Evolutionary conservation across 1,140 invertebrate genomes (phyloP).

Genomic region (Brachionus plicatilis): DNA sequence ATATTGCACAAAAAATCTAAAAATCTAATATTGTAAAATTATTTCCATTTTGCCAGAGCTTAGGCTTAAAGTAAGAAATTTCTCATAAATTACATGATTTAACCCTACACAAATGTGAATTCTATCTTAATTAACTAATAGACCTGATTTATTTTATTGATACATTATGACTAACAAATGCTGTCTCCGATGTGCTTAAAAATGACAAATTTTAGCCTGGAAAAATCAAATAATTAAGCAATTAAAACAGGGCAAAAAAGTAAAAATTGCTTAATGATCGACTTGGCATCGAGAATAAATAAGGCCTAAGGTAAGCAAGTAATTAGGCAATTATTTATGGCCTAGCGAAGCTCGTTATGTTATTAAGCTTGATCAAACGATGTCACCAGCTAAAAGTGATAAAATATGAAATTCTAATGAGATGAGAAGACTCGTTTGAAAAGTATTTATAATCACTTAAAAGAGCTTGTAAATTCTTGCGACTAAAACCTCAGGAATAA

Average conservation of each 20-base stretch:
- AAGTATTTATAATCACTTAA: constrained; percentile 17
- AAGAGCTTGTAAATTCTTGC: background rate
- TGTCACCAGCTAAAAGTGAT: constrained; percentile 1
- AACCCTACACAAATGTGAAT: too few relatives aligned
- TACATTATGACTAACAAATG: background rate
- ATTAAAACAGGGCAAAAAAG: background rate
- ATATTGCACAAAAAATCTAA: too few relatives aligned
- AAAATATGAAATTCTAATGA: background rate
- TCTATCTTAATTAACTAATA: background rate
- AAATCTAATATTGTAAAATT: too few relatives aligned
- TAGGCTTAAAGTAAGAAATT: too few relatives aligned
- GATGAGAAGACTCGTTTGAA: background rate
- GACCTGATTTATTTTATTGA: background rate
- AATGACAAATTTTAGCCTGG: background rate
- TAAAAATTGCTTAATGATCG: constrained; percentile 1
- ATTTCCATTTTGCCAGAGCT: too few relatives aligned
- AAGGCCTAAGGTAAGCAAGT: background rate
- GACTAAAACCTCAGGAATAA: background rate
- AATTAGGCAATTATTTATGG: constrained; percentile 28
- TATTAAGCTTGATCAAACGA: background rate
- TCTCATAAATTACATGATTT: too few relatives aligned
- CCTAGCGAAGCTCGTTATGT: constrained; percentile 5
- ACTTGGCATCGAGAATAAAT: background rate
- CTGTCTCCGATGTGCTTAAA: background rate
- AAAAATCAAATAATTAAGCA: constrained; percentile 17